Percentiles rank a stretch among this genome's conserved stretches.
Conservation (phyloP, 1,140 invertebrate species). For the Platyscapa corneri region DNA sequence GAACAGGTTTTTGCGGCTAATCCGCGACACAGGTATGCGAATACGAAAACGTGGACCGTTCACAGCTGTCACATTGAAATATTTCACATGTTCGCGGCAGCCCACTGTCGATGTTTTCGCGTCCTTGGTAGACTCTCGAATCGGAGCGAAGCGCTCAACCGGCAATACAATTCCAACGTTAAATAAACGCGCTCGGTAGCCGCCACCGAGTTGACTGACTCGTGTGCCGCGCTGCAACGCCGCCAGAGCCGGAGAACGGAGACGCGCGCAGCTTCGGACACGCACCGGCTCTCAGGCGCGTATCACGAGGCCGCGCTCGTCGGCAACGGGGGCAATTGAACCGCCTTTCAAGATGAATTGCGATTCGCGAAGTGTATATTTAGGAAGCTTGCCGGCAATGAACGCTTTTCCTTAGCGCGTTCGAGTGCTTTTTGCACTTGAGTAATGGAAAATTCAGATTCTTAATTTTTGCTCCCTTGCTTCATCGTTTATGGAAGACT, state of each 20-base stretch:
- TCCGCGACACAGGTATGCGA: no score
- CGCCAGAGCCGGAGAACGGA: background rate
- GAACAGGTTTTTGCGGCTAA: no score
- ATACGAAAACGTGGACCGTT: no score
- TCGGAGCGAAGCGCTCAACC: no score
- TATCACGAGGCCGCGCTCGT: background rate
- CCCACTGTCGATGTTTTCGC: background rate
- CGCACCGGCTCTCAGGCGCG: background rate
- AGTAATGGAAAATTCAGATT: no score
- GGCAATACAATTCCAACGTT: background rate
- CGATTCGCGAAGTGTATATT: no score
- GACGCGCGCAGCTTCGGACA: background rate
- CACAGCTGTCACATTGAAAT: background rate
- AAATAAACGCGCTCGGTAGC: conserved; percentile 26
- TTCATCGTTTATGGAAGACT: no score
- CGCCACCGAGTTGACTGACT: conserved; percentile 70
- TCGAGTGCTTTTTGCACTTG: no score
- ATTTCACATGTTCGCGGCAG: background rate
- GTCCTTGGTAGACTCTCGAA: background rate
- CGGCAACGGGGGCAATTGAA: no score
- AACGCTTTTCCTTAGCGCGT: no score
- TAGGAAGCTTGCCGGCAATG: background rate
- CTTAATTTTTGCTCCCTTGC: no score
- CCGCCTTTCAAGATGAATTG: no score
- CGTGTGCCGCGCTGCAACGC: conserved; percentile 33